Evolutionary conservation across 2,888 invertebrate genomes (phyloP).

Genomic region (Boloria euphrosyne): DNA sequence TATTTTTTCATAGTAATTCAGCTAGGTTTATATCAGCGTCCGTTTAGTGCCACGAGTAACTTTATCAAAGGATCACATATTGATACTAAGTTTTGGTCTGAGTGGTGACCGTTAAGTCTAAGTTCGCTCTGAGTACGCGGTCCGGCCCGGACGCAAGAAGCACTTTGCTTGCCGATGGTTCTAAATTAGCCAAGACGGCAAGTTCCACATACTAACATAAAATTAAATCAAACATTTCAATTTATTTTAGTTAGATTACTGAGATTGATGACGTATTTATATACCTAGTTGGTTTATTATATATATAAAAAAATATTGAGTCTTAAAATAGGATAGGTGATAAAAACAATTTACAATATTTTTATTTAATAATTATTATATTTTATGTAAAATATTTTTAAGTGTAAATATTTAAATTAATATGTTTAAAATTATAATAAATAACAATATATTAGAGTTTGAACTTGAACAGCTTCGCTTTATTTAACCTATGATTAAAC

Average conservation of each 20-base stretch:
- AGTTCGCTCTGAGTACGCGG: constrained; percentile 51
- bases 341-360: too few relatives aligned
- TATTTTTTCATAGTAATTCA: not conserved
- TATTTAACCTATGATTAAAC: not conserved
- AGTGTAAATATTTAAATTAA: too few relatives aligned
- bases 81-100: constrained; percentile 56
- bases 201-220: constrained; percentile 46
- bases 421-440: too few relatives aligned
- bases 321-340: too few relatives aligned
- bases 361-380: too few relatives aligned
- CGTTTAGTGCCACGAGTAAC: constrained; percentile 34
- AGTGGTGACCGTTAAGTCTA: constrained; percentile 64
- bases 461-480: not conserved
- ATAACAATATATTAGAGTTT: too few relatives aligned
- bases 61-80: constrained; percentile 49
- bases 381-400: too few relatives aligned
- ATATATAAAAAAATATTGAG: too few relatives aligned
- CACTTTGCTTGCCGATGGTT: constrained; percentile 76
- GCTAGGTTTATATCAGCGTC: constrained; percentile 8
- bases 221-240: constrained; percentile 12
- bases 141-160: constrained; percentile 63
- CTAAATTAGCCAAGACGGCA: constrained; percentile 62
- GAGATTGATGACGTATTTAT: not conserved
- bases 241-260: not conserved
- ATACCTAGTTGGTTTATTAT: not conserved